Conservation (phyloP, 1,140 invertebrate species). For the Heliconius nattereri region DNA sequence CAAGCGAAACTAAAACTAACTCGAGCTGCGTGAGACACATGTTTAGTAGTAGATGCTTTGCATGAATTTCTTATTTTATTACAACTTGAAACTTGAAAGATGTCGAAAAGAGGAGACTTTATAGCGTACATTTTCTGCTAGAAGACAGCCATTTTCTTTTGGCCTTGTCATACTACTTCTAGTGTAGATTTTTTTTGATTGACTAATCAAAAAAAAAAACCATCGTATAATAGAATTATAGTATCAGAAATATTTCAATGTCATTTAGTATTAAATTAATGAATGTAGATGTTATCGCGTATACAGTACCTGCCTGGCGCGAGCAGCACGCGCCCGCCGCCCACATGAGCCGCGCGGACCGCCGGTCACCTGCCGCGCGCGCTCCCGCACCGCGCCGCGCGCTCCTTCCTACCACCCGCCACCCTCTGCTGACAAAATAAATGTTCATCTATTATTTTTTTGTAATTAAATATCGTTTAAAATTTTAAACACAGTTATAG, state of each 20-base stretch:
- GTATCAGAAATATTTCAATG: no score
- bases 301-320: constrained; percentile 68
- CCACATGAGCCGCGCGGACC: constrained; percentile 74
- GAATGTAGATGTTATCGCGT: not conserved
- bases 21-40: constrained; percentile 3
- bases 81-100: not conserved
- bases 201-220: not conserved
- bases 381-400: constrained; percentile 63
- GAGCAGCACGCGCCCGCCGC: constrained; percentile 77
- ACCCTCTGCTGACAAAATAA: constrained; percentile 64
- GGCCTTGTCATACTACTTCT: not conserved
- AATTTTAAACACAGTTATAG: no score
- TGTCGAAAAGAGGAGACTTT: not conserved
- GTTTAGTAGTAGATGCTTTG: constrained; percentile 4
- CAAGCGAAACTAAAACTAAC: constrained; percentile 8
- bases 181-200: not conserved
- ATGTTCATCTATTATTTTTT: not conserved
- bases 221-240: not conserved
- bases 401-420: constrained; percentile 67
- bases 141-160: not conserved
- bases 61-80: not conserved
- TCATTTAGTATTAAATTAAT: not conserved
- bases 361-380: constrained; percentile 75
- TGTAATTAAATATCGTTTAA: not conserved
- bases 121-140: not conserved